A percentile compares a stretch with the other conserved stretches of the same genome.
Evolutionary conservation across 1,140 invertebrate species (phyloP).

Genomic region (Arion vulgaris): DNA sequence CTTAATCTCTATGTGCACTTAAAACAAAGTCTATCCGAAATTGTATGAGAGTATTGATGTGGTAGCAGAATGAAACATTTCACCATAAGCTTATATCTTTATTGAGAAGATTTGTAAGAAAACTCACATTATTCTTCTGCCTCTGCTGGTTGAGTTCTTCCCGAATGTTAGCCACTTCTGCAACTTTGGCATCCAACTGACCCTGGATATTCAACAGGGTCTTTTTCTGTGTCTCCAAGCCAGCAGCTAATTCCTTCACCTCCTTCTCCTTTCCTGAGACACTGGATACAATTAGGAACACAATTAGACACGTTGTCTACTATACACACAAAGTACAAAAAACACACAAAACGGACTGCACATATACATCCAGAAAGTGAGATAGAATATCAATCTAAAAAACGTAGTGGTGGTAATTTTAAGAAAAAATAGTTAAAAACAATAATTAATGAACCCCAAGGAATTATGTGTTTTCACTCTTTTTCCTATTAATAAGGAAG

Average conservation of each 20-base stretch:
- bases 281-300: constrained; percentile 20
- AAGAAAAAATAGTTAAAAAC: no score
- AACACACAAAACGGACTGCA: background rate
- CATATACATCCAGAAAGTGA: background rate
- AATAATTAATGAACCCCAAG: no score
- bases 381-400: constrained; percentile 5
- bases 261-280: constrained; percentile 27
- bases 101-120: background rate
- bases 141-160: constrained; percentile 58
- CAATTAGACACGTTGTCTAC: no score
- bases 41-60: no score
- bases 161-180: constrained; percentile 49
- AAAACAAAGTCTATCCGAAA: no score
- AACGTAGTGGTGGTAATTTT: no score
- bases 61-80: no score
- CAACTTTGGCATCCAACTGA: constrained; percentile 40
- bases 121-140: constrained; percentile 68
- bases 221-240: constrained; percentile 30
- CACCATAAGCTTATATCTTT: no score
- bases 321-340: background rate
- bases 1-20: no score
- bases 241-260: background rate
- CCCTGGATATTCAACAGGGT: background rate
- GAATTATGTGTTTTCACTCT: no score
- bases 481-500: no score